Conservation (phyloP, 2,888 invertebrate genomes). For the Scaptomyza caliginosa region DNA sequence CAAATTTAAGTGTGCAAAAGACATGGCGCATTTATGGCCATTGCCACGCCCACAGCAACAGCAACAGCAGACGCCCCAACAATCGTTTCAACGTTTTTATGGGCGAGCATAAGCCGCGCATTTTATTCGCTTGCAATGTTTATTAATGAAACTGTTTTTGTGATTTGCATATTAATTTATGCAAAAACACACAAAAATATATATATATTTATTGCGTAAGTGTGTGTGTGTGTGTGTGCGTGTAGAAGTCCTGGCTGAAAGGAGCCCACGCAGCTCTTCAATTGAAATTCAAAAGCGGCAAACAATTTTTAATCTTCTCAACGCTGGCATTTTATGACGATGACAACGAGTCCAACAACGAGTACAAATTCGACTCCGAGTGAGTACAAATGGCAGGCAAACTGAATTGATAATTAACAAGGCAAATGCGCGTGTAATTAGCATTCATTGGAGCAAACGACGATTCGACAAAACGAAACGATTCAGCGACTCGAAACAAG, state of each 20-base stretch:
- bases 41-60: slow-evolving; percentile 4
- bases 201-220: slow-evolving; percentile 31
- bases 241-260: slow-evolving; percentile 1
- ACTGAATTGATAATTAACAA: slow-evolving; percentile 82
- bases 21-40: slow-evolving; percentile 50
- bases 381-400: slow-evolving; percentile 38
- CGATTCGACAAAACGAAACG: background rate
- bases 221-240: slow-evolving; percentile 24
- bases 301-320: slow-evolving; percentile 73
- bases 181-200: slow-evolving; percentile 66
- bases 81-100: slow-evolving; percentile 53
- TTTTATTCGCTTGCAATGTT: slow-evolving; percentile 77
- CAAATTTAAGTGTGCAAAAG: slow-evolving; percentile 37
- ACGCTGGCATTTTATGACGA: slow-evolving; percentile 71
- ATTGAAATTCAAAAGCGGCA: slow-evolving; percentile 78
- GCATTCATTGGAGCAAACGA: slow-evolving; percentile 69
- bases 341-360: slow-evolving; percentile 42
- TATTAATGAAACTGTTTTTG: slow-evolving; percentile 82
- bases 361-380: slow-evolving; percentile 11
- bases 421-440: slow-evolving; percentile 79
- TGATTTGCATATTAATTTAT: slow-evolving; percentile 82
- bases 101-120: slow-evolving; percentile 70
- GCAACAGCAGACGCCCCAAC: background rate
- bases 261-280: slow-evolving; percentile 22
- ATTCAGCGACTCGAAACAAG: background rate